Percentiles rank a stretch among this genome's conserved stretches.
Evolutionary conservation across 2,797 vertebrate species (phyloP).

Genomic region (Poecilia velifera): DNA sequence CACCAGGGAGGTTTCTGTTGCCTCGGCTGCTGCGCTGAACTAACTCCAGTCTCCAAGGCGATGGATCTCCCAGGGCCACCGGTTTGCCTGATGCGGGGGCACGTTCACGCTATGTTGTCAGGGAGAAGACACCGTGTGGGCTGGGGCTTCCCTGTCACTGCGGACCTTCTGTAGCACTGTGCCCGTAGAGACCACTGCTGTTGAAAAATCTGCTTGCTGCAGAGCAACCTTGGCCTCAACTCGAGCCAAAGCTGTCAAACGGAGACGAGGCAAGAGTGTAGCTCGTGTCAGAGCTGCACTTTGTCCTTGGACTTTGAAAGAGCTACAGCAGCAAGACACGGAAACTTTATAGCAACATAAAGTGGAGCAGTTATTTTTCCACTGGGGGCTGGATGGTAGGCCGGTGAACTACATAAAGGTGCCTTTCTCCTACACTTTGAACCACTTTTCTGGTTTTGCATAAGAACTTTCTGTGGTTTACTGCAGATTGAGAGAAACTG

Average conservation of each 20-base stretch:
- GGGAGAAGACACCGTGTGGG: constrained; percentile 47
- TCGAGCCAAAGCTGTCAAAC: constrained; percentile 24
- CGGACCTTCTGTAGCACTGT: constrained; percentile 5
- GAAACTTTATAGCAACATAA: constrained; percentile 36
- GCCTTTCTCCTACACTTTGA: constrained; percentile 44
- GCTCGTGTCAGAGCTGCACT: constrained; percentile 32
- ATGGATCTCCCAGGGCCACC: constrained; percentile 52
- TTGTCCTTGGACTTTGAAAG: constrained; percentile 50
- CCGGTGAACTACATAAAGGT: constrained; percentile 39
- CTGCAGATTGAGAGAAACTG: constrained; percentile 7
- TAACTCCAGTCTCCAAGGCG: constrained; percentile 64
- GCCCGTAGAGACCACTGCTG: constrained; percentile 14
- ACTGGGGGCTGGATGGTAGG: constrained; percentile 21
- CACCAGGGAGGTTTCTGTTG: constrained; percentile 47
- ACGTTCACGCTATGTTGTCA: constrained; percentile 51
- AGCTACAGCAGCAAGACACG: constrained; percentile 32
- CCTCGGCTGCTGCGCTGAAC: constrained; percentile 35
- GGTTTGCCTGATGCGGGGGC: constrained; percentile 39
- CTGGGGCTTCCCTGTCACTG: constrained; percentile 47
- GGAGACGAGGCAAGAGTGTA: constrained; percentile 6
- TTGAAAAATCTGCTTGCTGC: constrained; percentile 25
- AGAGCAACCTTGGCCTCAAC: constrained; percentile 21
- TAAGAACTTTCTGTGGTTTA: background rate
- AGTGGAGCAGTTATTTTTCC: constrained; percentile 63
- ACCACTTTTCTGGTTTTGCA: constrained; percentile 23